Base-by-base conservation (phyloP, 2,888 invertebrate genomes). In the Dynastes grantii region DNA sequence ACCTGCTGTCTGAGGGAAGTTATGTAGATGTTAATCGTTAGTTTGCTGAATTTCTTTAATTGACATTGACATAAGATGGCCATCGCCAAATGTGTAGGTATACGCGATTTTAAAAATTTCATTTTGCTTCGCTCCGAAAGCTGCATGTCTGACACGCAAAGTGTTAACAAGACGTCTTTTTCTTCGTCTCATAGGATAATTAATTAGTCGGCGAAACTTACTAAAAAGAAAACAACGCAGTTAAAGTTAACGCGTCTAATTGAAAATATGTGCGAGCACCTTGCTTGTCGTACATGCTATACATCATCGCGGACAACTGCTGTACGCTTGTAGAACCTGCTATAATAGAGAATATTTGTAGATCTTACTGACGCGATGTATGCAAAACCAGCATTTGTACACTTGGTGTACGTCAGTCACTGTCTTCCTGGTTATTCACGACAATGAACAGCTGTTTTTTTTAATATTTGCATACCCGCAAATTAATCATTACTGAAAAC, bases 181-280 rank as follows among this genome's bases (percentile, higher is more conserved):
- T 61, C 29, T 68, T 51, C 51, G 13, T 75, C 61, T 27, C 22
- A 27, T 61, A 27, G 11, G 29, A 40, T 75, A 75, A 75, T 75
- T 75, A 75, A 75, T 75, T 75, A 61, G 73, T n/a, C 45, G 61
- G 40, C 40, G 22, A 75, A 75, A 27, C 37, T 75, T 0, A 16
- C 0, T 2, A 45, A 45, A 40, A 51, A 53, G 32, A 68, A 61
- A 75, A 61, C 27, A 16, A 55, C 61, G 58, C 73, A 45, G 45
- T 75, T 40, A 58, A 75, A 49, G 49, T 61, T 61, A 27, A 49
- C 73, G 58, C 61, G 73, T 75, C 61, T 75, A 75, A 75, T 75
- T 75, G 73, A 75, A 75, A 75, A 75, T 75, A 75, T 75, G 73
- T 75, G 45, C 61, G 51, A 61, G 73, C 73, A 75, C 73, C 73